These are phyloP conservation scores for Hypotaenidia okinawae DNA, from an alignment of 2,797 vertebrate genomes.

Conservation along the genomic window DNA sequence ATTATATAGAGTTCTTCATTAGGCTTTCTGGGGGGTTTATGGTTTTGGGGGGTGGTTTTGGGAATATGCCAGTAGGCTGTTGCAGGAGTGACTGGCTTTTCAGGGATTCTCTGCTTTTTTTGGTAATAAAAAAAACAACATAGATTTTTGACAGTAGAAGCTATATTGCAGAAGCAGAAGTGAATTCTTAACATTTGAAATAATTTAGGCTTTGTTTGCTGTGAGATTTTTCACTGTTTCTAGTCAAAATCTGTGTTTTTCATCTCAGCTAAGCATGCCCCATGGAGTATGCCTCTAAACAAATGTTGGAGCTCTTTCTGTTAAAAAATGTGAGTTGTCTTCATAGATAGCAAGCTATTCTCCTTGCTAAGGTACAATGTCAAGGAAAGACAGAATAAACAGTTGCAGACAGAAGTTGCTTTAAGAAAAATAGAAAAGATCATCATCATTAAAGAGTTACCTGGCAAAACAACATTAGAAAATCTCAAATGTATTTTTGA, in stretches of 20 bases:
- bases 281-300: neutral
- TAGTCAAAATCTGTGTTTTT: neutral
- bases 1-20: neutral
- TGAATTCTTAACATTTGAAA: neutral
- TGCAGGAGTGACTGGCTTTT: neutral
- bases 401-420: neutral
- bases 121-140: neutral
- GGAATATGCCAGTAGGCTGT: neutral
- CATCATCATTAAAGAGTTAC: neutral
- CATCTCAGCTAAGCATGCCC: accelerated
- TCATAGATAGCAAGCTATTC: neutral
- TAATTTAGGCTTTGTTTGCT: neutral
- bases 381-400: neutral
- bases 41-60: neutral
- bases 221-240: neutral
- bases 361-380: neutral
- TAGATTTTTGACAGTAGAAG: neutral
- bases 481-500: neutral
- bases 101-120: neutral
- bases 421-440: neutral
- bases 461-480: neutral
- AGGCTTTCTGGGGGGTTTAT: neutral
- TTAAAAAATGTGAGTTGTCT: neutral
- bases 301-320: neutral
- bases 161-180: neutral